Conservation (phyloP, 2,888 invertebrate genomes). For the Napeogenes inachia region DNA sequence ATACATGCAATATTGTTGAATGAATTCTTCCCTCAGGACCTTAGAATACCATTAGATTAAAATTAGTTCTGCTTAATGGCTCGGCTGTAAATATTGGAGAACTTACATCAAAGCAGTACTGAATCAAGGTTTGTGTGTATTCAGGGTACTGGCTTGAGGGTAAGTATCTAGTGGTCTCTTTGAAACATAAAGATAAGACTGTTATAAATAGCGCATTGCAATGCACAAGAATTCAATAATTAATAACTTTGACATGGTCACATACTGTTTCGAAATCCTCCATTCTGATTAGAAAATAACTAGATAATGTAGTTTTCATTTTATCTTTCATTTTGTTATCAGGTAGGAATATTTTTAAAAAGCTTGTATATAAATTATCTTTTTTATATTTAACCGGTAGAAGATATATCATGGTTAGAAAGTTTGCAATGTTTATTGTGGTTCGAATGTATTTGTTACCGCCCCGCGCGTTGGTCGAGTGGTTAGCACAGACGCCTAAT, state of each 20-base stretch:
- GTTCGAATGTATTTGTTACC: no score
- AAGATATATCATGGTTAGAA: no score
- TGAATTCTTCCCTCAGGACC: no score
- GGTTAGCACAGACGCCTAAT: no score
- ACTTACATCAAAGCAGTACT: background rate
- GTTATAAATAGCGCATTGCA: background rate
- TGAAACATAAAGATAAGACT: background rate
- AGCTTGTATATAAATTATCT: no score
- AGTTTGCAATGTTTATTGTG: no score
- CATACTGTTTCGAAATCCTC: background rate
- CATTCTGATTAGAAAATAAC: background rate
- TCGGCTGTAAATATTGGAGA: constrained; percentile 27
- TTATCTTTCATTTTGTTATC: no score
- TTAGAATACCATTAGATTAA: background rate
- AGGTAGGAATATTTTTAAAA: no score
- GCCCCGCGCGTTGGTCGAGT: no score
- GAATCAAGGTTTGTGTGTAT: background rate
- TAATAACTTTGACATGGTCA: background rate
- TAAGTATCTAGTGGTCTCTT: background rate
- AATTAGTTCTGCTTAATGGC: constrained; percentile 40
- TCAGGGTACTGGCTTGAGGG: background rate
- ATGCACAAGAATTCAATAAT: background rate
- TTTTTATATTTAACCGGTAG: no score
- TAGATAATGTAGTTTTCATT: background rate
- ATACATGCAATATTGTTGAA: no score